Evolutionary conservation across 2,888 invertebrate species (phyloP).

Genomic region (Clunio marinus): DNA sequence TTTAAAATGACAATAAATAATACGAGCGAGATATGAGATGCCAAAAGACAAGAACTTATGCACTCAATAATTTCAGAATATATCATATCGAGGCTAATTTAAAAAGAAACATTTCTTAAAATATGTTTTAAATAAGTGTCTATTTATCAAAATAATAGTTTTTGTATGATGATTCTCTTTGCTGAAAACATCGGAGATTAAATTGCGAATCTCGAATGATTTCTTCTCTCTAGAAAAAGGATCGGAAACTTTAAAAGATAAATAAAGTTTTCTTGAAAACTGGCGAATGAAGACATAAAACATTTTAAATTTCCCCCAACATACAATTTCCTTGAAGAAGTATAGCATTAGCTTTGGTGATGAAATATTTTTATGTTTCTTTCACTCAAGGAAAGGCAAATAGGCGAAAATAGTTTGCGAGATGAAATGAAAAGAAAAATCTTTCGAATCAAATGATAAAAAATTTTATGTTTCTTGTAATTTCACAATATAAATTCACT

Average conservation of each 20-base stretch:
- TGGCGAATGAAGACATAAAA: slow-evolving; percentile 17
- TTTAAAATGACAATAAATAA: slow-evolving; percentile 2
- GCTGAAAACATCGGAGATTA: not conserved
- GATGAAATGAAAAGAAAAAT: not conserved
- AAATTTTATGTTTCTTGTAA: slow-evolving; percentile 25
- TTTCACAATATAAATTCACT: slow-evolving; percentile 37
- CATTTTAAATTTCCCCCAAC: not conserved
- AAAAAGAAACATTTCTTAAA: not conserved
- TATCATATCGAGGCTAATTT: too few species aligned
- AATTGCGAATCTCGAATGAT: slow-evolving; percentile 2
- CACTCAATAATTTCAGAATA: too few species aligned
- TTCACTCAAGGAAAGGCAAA: not conserved
- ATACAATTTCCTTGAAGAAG: too few species aligned
- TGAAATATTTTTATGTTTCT: too few species aligned
- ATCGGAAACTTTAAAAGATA: slow-evolving; percentile 18
- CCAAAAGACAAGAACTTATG: too few species aligned
- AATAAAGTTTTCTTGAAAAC: not conserved
- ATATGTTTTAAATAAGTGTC: not conserved
- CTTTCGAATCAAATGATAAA: not conserved
- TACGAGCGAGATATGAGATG: not conserved
- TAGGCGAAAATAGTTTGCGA: slow-evolving; percentile 11
- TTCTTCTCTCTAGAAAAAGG: not conserved
- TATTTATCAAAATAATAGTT: slow-evolving; percentile 22
- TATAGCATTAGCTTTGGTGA: too few species aligned
- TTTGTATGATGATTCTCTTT: slow-evolving; percentile 5